Conservation (phyloP, 2,113 vertebrate species). For the Suncus etruscus region DNA sequence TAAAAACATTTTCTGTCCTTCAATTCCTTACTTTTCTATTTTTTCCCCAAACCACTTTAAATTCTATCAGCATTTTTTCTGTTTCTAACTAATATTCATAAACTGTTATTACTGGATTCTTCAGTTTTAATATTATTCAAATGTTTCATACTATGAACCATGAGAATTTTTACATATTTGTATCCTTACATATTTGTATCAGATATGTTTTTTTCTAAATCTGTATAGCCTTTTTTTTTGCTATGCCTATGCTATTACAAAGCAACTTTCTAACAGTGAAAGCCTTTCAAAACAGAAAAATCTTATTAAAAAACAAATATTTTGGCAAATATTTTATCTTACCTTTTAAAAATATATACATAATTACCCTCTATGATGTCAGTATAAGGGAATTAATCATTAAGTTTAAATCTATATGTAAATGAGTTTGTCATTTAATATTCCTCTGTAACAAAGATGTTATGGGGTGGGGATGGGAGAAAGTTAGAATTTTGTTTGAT, state of each 20-base stretch:
- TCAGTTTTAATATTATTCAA: slow-evolving; percentile 26
- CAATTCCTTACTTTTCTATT: neutral
- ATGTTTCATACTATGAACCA: neutral
- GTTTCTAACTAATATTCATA: slow-evolving; percentile 13
- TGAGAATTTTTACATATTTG: neutral
- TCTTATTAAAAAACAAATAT: slow-evolving; percentile 25
- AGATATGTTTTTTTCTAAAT: slow-evolving; percentile 30
- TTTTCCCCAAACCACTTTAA: slow-evolving; percentile 47
- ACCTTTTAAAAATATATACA: neutral
- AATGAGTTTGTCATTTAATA: neutral
- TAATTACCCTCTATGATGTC: neutral
- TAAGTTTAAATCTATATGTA: neutral
- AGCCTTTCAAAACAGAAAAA: slow-evolving; percentile 23
- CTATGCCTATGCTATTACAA: slow-evolving; percentile 10
- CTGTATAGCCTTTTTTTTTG: neutral
- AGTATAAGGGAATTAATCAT: slow-evolving; percentile 22
- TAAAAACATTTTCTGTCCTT: neutral
- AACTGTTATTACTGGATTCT: neutral
- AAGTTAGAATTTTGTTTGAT: too few relatives aligned
- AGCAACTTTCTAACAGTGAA: slow-evolving; percentile 32
- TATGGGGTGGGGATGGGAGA: too few relatives aligned
- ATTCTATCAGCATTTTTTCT: slow-evolving; percentile 40
- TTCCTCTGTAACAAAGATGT: neutral
- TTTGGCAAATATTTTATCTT: slow-evolving; percentile 12
- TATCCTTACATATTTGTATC: neutral